These are phyloP conservation scores for Bombus confusus DNA, from an alignment of 1,140 invertebrate species.

Conservation along the genomic window DNA sequence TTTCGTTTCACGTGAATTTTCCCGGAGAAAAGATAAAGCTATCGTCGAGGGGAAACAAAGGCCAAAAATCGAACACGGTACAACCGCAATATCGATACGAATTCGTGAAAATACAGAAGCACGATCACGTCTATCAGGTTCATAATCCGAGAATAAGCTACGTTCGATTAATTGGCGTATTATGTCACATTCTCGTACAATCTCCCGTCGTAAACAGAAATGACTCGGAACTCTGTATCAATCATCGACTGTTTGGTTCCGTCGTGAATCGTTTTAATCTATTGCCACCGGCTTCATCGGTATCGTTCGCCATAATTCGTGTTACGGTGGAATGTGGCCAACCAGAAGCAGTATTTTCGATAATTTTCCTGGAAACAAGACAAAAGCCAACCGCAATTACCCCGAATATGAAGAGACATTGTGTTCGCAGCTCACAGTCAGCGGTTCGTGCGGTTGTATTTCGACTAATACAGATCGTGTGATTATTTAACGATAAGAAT, in stretches of 20 bases:
- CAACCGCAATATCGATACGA: not conserved
- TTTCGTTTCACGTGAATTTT: constrained; percentile 34
- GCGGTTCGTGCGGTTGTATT: not conserved
- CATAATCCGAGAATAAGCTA: constrained; percentile 6
- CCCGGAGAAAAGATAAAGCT: not conserved
- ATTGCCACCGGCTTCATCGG: not conserved
- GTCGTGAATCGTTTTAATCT: not conserved
- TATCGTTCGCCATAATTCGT: not conserved
- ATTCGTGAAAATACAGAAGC: not conserved
- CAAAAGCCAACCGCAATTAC: not conserved
- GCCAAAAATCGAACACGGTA: not conserved
- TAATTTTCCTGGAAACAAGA: not conserved
- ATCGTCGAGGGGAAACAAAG: not conserved
- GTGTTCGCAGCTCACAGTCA: not conserved
- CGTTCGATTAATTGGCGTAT: not conserved
- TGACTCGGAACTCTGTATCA: too few species aligned
- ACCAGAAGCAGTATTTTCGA: not conserved
- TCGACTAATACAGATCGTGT: not conserved
- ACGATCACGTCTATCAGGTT: not conserved
- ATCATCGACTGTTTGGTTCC: not conserved
- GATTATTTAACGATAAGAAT: not conserved
- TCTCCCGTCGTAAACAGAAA: not conserved
- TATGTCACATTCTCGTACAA: not conserved
- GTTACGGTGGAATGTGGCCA: constrained; percentile 1
- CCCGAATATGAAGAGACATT: not conserved